Evolutionary conservation across 1,140 invertebrate species (phyloP), one percentile per base, ranked within the genome.

Genomic region (Drosophila teissieri): DNA sequence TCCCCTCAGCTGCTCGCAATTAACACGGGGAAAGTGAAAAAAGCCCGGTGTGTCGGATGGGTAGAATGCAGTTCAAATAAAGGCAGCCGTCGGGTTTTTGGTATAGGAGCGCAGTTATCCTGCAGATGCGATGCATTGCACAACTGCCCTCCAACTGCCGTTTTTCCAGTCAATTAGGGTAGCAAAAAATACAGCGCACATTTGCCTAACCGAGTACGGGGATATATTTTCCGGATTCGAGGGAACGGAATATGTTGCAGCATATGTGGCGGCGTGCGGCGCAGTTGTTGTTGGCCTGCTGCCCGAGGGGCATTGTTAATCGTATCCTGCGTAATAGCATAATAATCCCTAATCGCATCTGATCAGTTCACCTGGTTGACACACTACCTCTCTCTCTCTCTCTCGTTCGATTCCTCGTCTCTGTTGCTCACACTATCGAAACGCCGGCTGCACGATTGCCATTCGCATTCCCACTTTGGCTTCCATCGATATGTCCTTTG

Each of bases 331-430:
- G 84, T 89, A 89, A 89, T 89, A 89, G 84, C 84, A 89, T 89
- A 89, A 89, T 89, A 89, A 89, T 89, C 84, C 84, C 84, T 89
- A 89, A 89, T 89, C 84, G 84, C 84, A 90, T 90, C 84, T 83
- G 84, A 89, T 89, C 85, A 75, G 84, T 89, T 90, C 85, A 89
- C 80, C 84, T 88, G 84, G 84, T 84, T 86, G 62, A 51, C 64
- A 72, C 80, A 68, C 63, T 42, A 72, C 14, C 64, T 5, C 63
- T 2, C 52, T 54, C 44, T 17, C 60, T 48, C 54, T 12, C 57
- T 15, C 57, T 39, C 37, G 1, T 0, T 14, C 36, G 3, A 10
- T 39, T 8, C 39, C 42, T 46, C 40, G 27, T 39, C 49, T 39
- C 54, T 45, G 36, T 36, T 51, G 17, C 31, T 8, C 31, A 2